A percentile compares a stretch with the other conserved stretches of the same genome.
These are phyloP conservation scores for Oscheius sp. DNA, from an alignment of 2,888 invertebrate species.

Conservation along the genomic window DNA sequence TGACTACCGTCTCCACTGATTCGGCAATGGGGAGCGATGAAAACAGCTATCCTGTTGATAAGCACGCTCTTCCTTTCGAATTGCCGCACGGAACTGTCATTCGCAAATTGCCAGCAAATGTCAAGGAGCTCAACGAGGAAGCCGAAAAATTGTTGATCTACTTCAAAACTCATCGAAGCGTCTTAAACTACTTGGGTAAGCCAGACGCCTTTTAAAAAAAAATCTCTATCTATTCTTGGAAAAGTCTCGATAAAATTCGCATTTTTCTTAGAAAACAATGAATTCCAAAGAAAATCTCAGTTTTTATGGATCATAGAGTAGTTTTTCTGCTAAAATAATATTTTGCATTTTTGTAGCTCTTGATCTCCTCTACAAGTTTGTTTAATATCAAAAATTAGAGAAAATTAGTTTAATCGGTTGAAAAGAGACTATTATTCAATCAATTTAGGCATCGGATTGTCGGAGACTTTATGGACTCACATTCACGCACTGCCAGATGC, in stretches of 20 bases:
- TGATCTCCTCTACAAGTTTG: no score
- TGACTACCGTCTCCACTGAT: conserved; percentile 49
- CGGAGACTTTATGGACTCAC: conserved; percentile 51
- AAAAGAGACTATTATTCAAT: conserved; percentile 18
- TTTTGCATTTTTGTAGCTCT: no score
- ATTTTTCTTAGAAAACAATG: no score
- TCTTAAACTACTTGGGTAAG: conserved; percentile 54
- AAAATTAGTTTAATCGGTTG: neutral
- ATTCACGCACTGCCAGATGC: conserved; percentile 47
- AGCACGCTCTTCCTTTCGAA: conserved; percentile 23
- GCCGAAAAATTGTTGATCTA: conserved; percentile 52
- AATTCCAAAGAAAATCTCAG: no score
- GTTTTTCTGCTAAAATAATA: no score
- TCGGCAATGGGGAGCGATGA: conserved; percentile 40
- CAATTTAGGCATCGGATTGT: conserved; percentile 50
- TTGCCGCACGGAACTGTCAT: conserved; percentile 30
- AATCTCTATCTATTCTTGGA: no score
- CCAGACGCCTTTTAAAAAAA: no score
- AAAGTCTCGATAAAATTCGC: no score
- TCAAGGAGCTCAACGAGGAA: conserved; percentile 43
- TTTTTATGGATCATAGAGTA: no score
- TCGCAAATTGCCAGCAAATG: conserved; percentile 34
- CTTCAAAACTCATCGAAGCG: conserved; percentile 49
- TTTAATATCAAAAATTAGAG: no score
- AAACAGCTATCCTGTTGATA: neutral